Evolutionary conservation across 35 echinoderm and acorn worm genomes (phyloP).

Genomic region (Hemicentrotus pulcherrimus): DNA sequence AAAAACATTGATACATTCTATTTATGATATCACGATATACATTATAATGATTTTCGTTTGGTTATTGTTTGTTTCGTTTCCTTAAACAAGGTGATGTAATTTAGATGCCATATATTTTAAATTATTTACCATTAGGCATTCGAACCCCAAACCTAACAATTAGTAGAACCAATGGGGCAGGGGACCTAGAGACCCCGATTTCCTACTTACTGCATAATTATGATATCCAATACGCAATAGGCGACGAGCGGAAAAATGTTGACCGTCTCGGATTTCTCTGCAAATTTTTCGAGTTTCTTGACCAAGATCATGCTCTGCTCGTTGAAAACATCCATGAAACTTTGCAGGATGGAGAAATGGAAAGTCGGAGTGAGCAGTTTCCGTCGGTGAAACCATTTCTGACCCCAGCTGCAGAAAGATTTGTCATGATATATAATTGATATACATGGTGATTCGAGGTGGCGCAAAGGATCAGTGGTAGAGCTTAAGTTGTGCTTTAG

Average conservation of each 20-base stretch:
- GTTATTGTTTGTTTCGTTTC: neutral
- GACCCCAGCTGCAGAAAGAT: slow-evolving; percentile 60
- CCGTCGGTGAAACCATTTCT: slow-evolving; percentile 79
- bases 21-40: too few species aligned
- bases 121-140: neutral
- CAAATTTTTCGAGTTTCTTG: slow-evolving; percentile 50
- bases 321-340: slow-evolving; percentile 81
- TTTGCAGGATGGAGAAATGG: slow-evolving; percentile 81
- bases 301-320: slow-evolving; percentile 73
- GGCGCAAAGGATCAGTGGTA: neutral
- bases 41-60: too few species aligned
- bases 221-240: slow-evolving; percentile 80
- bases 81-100: neutral
- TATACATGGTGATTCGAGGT: neutral
- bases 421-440: too few species aligned
- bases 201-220: slow-evolving; percentile 78
- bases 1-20: too few species aligned
- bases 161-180: neutral
- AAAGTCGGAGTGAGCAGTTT: slow-evolving; percentile 88
- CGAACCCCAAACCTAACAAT: neutral
- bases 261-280: slow-evolving; percentile 50
- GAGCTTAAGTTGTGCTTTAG: too few species aligned
- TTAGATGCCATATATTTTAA: neutral
- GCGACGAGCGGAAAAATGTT: slow-evolving; percentile 82
- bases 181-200: neutral